These are phyloP conservation scores for Cyprinodon tularosa DNA, from an alignment of 2,113 vertebrate genomes.

Conservation along the genomic window DNA sequence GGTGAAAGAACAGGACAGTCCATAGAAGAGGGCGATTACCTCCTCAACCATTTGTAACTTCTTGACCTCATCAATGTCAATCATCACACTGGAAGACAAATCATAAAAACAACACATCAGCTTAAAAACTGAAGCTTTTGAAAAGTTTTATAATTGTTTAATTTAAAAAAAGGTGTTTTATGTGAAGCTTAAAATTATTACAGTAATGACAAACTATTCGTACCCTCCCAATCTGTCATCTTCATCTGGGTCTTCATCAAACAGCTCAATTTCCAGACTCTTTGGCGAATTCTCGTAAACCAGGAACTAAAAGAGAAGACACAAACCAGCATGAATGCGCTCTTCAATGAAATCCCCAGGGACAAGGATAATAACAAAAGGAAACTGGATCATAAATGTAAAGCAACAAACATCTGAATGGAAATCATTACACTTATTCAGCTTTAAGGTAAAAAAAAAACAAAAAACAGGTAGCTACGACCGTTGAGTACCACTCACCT, in stretches of 20 bases:
- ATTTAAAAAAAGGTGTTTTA: not conserved
- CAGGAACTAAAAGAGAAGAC: slow-evolving; percentile 73
- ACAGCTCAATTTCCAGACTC: slow-evolving; percentile 89
- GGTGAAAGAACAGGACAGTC: too few species aligned
- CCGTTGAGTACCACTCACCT: slow-evolving; percentile 78
- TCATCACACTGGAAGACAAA: slow-evolving; percentile 77
- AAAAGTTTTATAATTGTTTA: not conserved
- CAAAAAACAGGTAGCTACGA: not conserved
- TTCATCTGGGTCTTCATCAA: slow-evolving; percentile 95
- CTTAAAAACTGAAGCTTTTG: not conserved
- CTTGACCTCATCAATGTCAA: slow-evolving; percentile 86
- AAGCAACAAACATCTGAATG: too few species aligned
- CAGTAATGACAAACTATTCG: not conserved
- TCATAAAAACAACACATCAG: not conserved
- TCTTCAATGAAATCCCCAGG: not conserved
- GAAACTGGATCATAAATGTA: not conserved
- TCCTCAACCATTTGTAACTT: slow-evolving; percentile 89
- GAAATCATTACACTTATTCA: not conserved
- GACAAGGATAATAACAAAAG: not conserved
- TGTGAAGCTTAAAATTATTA: not conserved
- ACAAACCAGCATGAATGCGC: not conserved
- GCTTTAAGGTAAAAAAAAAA: not conserved
- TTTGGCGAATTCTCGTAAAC: slow-evolving; percentile 85
- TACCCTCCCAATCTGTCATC: slow-evolving; percentile 96
- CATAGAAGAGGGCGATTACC: slow-evolving; percentile 72